Evolutionary conservation across 2,888 invertebrate genomes (phyloP).

Genomic region (Papilio elwesi): DNA sequence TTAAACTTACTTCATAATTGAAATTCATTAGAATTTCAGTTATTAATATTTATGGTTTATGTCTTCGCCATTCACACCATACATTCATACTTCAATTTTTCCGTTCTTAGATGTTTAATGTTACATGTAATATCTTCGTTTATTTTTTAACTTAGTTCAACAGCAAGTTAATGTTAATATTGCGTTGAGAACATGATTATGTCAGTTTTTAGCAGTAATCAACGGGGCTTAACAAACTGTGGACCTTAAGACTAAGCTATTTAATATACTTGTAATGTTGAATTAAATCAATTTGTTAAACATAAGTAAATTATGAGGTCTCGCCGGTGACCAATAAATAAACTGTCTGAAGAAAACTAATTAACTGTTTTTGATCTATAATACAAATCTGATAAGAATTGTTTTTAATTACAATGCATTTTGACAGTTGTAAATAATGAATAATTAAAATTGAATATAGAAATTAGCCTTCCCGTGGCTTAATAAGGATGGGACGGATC

Average conservation of each 20-base stretch:
- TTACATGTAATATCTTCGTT: background rate
- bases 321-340: conserved; percentile 9
- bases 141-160: background rate
- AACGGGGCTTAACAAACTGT: background rate
- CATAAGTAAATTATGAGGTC: conserved; percentile 4
- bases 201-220: background rate
- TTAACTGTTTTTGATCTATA: background rate
- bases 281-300: conserved; percentile 17
- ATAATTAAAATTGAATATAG: no score
- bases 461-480: no score
- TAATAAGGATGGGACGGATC: no score
- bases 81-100: background rate
- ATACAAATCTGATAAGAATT: background rate
- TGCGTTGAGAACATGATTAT: background rate
- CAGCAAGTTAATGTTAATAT: background rate
- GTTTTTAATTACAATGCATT: no score
- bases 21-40: no score
- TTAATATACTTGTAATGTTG: conserved; percentile 1
- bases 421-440: no score
- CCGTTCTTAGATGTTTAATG: background rate
- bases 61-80: no score
- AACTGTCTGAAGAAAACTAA: background rate
- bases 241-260: background rate
- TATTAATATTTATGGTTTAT: no score
- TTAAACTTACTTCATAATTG: no score